Conservation (phyloP, 2,113 vertebrate genomes). For the Illadopsis cleaveri region DNA sequence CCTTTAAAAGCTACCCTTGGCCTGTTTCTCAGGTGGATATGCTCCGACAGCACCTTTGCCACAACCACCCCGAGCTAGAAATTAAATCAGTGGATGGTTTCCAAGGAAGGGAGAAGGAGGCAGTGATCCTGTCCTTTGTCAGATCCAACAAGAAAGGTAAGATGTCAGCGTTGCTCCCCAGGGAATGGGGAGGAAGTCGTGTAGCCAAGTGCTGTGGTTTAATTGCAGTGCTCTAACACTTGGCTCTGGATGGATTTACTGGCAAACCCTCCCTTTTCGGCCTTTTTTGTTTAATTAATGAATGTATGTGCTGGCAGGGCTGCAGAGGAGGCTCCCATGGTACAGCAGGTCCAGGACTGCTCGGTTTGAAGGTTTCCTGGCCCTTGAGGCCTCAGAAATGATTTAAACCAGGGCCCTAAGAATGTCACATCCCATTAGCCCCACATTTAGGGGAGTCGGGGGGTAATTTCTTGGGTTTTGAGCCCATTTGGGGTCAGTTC, state of each 20-base stretch:
- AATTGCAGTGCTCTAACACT: background rate
- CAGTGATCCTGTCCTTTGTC: conserved; percentile 89
- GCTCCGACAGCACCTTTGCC: conserved; percentile 85
- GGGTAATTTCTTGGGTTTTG: background rate
- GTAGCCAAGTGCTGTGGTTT: background rate
- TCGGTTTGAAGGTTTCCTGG: background rate
- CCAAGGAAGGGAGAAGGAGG: conserved; percentile 97
- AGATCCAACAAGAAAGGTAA: conserved; percentile 93
- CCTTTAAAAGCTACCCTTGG: rapidly evolving
- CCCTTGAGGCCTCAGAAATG: background rate
- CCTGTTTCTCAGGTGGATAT: conserved; percentile 85
- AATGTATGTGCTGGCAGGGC: background rate
- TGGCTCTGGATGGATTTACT: background rate
- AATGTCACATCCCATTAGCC: background rate
- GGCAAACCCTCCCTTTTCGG: background rate
- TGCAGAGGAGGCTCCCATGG: background rate
- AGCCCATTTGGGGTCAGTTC: background rate
- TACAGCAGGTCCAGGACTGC: background rate
- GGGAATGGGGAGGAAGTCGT: rapidly evolving
- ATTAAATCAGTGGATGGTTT: conserved; percentile 96
- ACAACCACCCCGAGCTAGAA: conserved; percentile 84
- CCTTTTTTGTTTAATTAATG: background rate
- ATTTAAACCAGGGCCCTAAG: background rate
- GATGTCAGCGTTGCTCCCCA: rapidly evolving
- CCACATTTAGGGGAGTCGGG: background rate